Base-by-base conservation (phyloP, 2,113 vertebrate genomes). In the Corydoras sp. region DNA sequence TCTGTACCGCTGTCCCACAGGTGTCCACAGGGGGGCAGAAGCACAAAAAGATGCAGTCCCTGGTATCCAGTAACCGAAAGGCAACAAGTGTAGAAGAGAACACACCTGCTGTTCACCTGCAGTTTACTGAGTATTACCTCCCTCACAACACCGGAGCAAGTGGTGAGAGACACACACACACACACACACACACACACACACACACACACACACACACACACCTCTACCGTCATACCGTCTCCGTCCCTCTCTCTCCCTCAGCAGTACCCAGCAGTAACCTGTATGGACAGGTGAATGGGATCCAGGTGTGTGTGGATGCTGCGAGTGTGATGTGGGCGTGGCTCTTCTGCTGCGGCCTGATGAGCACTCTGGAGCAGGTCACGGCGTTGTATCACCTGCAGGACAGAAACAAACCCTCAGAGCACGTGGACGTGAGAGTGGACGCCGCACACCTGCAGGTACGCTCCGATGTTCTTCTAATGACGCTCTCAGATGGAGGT, bases 61-160 rank as follows among this genome's bases (percentile, higher is more conserved):
- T 99, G 55, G 76, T 99, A 50, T 98, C 94, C 14, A 96, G 96
- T 80, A 94, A 89, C n/a, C 93, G 93, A 58, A 94, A 93, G 81
- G 84, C 84, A 59, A 84, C 91, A 68, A 88, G 72, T 65, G 84
- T 95, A 59, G 91, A 94, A 0, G 83, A 92, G 56, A 89, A 88
- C 71, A 82, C 91, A 8, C 93, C 96, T 68, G 96, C 94, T 68
- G 89, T 99, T 82, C 93, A 99, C 65, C 86, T 98, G 69, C 94
- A 99, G 78, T 98, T 98, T 81, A 98, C 93, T 0, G 97, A 99
- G 64, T 99, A 98, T 85, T 99, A 98, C 88, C 93, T 95, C 75
- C 92, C 95, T 11, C 93, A 97, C 85, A 92, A 91, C 80, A 86
- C 91, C 65, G 84, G 84, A 74, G 88, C 94, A 81, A 88, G 91